phyloP scores from a whole-genome alignment of 2,888 invertebrate species.

The Cephalotes varians region DNA sequence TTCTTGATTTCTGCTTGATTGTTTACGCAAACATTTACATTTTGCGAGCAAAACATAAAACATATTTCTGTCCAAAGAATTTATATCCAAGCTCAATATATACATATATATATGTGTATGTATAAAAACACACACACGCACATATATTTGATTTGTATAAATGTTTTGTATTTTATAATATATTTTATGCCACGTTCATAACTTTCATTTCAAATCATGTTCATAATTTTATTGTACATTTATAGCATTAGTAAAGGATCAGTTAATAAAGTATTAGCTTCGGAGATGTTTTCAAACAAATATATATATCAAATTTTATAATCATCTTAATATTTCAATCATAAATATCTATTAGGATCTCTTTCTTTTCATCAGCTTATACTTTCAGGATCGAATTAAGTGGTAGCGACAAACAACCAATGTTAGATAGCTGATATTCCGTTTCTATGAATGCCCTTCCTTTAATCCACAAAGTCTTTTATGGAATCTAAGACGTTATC shows the following conservation, averaged over 20 bases:
- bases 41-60: slow-evolving; percentile 3
- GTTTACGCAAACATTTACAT: slow-evolving; percentile 21
- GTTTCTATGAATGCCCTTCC: slow-evolving; percentile 36
- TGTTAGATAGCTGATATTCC: slow-evolving; percentile 9
- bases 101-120: no score
- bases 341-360: background rate
- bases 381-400: background rate
- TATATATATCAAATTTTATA: no score
- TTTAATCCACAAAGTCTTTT: slow-evolving; percentile 49
- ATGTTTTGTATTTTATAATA: background rate
- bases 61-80: background rate
- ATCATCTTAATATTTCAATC: no score
- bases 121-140: no score
- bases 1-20: slow-evolving; percentile 38
- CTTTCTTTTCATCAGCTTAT: background rate
- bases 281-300: background rate
- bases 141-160: slow-evolving; percentile 2
- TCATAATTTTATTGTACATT: background rate
- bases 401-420: background rate
- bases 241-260: background rate
- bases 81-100: no score
- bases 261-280: background rate
- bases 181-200: background rate
- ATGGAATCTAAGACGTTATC: slow-evolving; percentile 32
- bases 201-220: no score